These are phyloP conservation scores for Agapornis canus DNA, from an alignment of 2,797 vertebrate genomes.

Conservation along the genomic window DNA sequence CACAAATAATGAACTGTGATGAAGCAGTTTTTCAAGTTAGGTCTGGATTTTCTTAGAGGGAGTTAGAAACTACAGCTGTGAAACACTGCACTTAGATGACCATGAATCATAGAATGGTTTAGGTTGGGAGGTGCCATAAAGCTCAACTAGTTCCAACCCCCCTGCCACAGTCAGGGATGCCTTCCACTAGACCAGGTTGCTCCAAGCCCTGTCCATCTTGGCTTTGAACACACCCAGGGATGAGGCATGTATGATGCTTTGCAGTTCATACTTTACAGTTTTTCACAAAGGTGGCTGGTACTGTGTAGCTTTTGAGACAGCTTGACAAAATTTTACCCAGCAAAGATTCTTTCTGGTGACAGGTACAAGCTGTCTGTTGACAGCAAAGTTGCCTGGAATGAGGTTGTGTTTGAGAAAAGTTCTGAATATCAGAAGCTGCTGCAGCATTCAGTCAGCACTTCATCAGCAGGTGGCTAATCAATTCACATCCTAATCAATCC, in stretches of 20 bases:
- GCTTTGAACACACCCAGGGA: not conserved
- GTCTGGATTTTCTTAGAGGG: accelerated
- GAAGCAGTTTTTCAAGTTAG: accelerated
- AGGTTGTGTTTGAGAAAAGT: not conserved
- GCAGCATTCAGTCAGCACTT: not conserved
- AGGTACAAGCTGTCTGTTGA: not conserved
- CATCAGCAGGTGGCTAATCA: not conserved
- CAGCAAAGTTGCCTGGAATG: accelerated
- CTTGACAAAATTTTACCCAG: not conserved
- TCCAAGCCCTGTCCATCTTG: not conserved
- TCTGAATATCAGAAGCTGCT: not conserved
- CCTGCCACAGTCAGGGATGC: not conserved
- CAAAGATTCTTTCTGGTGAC: not conserved
- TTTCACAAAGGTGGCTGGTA: too few species aligned
- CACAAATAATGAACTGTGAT: accelerated
- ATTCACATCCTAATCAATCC: accelerated
- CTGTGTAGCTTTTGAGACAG: accelerated
- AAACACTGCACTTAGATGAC: accelerated
- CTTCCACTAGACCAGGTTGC: not conserved
- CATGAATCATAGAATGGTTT: not conserved
- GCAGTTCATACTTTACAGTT: accelerated
- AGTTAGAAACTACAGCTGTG: not conserved
- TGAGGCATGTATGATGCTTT: not conserved
- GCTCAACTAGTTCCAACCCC: not conserved
- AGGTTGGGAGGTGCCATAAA: not conserved